Evolutionary conservation across 2,888 invertebrate species (phyloP).

Genomic region (Lordiphosa fenestrarum): DNA sequence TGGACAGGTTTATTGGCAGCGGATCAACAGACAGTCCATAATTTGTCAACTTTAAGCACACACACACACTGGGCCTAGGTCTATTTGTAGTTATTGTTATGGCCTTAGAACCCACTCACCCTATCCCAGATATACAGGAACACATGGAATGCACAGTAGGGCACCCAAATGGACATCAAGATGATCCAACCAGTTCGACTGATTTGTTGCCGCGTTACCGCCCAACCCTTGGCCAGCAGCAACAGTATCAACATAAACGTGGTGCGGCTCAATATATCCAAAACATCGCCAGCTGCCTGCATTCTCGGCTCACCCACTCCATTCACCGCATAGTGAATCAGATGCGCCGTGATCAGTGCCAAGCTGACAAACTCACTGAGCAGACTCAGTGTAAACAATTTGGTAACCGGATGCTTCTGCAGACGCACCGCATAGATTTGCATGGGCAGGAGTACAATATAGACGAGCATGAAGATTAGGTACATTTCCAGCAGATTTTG

Average conservation of each 20-base stretch:
- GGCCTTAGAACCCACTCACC: conserved; percentile 82
- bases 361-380: conserved; percentile 92
- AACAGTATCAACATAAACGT: conserved; percentile 95
- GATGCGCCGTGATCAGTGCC: conserved; percentile 92
- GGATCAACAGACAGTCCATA: too few species aligned
- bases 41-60: too few species aligned
- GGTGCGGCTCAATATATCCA: conserved; percentile 95
- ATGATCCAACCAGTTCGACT: conserved; percentile 87
- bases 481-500: conserved; percentile 96
- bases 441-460: conserved; percentile 91
- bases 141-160: conserved; percentile 94
- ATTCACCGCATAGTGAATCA: conserved; percentile 93
- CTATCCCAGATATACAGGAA: conserved; percentile 97
- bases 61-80: too few species aligned
- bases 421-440: conserved; percentile 94
- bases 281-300: conserved; percentile 93
- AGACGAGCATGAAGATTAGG: conserved; percentile 91
- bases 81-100: too few species aligned
- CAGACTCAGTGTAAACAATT: conserved; percentile 93
- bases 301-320: conserved; percentile 92
- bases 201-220: conserved; percentile 93
- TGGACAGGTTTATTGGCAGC: too few species aligned
- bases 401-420: conserved; percentile 95
- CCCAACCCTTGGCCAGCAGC: conserved; percentile 97
- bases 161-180: conserved; percentile 88